Evolutionary conservation across 2,797 vertebrate genomes (phyloP).

Genomic region (Phataginus tricuspis): DNA sequence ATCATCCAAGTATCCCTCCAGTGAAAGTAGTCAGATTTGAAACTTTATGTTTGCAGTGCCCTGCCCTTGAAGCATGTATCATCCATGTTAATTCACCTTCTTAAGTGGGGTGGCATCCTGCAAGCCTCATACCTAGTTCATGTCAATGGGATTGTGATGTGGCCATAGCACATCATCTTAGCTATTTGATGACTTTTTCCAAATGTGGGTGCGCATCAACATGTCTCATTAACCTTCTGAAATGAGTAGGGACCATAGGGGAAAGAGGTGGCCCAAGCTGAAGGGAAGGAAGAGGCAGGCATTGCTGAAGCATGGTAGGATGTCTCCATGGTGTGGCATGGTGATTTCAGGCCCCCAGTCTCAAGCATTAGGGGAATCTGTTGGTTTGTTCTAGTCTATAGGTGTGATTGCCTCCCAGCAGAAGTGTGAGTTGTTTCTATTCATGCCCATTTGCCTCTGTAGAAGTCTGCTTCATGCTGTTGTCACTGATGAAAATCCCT

Average conservation of each 20-base stretch:
- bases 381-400: background rate
- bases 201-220: background rate
- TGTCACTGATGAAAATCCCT: constrained; percentile 59
- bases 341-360: background rate
- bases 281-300: background rate
- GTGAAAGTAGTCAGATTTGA: background rate
- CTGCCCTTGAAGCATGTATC: background rate
- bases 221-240: background rate
- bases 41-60: background rate
- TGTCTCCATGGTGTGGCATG: too few species aligned
- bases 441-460: constrained; percentile 36
- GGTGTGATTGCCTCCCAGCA: background rate
- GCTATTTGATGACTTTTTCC: background rate
- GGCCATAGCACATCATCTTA: background rate
- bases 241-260: background rate
- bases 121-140: background rate
- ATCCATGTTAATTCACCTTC: background rate
- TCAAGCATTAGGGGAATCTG: background rate
- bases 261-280: background rate
- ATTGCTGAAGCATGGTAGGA: fast-evolving
- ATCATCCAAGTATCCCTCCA: background rate
- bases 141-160: background rate
- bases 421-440: background rate
- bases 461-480: background rate
- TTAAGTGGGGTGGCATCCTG: background rate